Percentiles rank a stretch among this genome's conserved stretches.
Evolutionary conservation across 2,888 invertebrate genomes (phyloP).

Genomic region (Nephrotoma guestfalica): DNA sequence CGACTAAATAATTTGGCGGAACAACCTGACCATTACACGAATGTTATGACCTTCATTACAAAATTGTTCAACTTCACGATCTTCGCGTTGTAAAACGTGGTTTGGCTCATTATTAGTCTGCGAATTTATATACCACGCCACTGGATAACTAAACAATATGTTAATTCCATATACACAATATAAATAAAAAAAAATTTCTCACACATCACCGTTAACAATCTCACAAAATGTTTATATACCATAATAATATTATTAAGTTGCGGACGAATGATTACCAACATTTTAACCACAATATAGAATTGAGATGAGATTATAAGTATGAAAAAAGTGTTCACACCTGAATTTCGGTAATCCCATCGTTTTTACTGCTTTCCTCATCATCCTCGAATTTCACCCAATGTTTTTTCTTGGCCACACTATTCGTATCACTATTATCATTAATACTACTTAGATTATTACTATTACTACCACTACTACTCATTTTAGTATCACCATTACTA

Average conservation of each 20-base stretch:
- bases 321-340: background rate
- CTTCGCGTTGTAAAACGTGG: background rate
- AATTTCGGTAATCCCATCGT: background rate
- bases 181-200: background rate
- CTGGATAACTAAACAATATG: background rate
- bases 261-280: background rate
- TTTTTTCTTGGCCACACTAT: background rate
- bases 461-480: background rate
- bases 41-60: background rate
- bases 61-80: background rate
- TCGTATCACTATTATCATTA: background rate
- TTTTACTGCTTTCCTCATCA: background rate
- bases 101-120: background rate
- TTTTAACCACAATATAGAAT: background rate
- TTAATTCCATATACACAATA: background rate
- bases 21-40: background rate
- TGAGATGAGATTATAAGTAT: background rate
- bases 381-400: constrained; percentile 1
- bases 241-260: background rate
- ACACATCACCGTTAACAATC: background rate
- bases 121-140: background rate
- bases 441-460: background rate
- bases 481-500: background rate
- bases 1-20: background rate
- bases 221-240: background rate